Conservation (phyloP, 2,797 vertebrate species). For the Eulemur coronatus region DNA sequence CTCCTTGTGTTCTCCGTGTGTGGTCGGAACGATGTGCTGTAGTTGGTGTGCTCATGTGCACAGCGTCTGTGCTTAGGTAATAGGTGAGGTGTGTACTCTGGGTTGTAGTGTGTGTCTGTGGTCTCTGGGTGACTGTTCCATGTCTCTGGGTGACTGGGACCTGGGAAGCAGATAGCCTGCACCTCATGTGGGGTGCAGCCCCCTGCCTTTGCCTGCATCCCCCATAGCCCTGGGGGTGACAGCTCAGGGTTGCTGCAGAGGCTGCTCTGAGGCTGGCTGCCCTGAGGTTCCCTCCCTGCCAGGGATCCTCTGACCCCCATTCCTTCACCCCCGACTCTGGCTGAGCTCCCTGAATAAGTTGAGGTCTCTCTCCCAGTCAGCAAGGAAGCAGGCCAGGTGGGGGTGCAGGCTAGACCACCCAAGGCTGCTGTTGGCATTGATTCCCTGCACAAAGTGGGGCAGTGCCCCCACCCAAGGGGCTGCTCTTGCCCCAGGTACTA, state of each 20-base stretch:
- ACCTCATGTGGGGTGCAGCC: background rate
- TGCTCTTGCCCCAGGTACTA: background rate
- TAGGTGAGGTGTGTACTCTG: background rate
- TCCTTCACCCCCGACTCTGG: background rate
- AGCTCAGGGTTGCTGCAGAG: background rate
- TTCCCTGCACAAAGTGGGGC: background rate
- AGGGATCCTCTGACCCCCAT: background rate
- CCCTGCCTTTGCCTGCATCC: background rate
- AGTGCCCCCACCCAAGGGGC: background rate
- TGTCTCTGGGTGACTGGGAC: background rate
- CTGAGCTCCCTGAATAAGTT: background rate
- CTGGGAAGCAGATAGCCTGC: background rate
- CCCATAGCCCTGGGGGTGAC: background rate
- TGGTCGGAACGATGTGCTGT: background rate
- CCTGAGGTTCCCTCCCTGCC: background rate
- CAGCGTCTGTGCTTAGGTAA: background rate
- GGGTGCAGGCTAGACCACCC: background rate
- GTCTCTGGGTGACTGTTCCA: background rate
- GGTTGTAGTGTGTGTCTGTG: background rate
- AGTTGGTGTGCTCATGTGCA: background rate
- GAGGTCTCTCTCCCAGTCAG: background rate
- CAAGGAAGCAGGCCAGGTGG: background rate
- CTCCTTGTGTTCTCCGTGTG: background rate
- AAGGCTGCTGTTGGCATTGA: background rate
- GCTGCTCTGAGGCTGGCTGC: background rate